These are phyloP conservation scores for Leucoma salicis DNA, from an alignment of 2,888 invertebrate species.

Conservation along the genomic window DNA sequence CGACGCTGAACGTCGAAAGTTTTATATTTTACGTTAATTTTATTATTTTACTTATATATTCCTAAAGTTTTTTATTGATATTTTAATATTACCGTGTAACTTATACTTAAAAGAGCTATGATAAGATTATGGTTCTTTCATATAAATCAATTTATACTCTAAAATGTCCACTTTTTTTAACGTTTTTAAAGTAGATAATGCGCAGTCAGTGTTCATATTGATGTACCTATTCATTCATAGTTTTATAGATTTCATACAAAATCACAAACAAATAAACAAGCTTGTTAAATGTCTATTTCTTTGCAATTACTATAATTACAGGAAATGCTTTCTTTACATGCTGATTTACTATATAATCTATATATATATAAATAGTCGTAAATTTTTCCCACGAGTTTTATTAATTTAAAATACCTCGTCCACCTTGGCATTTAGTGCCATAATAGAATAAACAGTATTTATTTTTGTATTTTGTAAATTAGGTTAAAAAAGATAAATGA, in stretches of 20 bases:
- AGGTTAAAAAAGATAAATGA: no score
- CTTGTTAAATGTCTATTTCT: neutral
- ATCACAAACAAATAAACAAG: neutral
- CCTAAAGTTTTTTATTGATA: neutral
- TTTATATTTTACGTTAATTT: constrained; percentile 14
- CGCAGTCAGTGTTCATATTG: constrained; percentile 7
- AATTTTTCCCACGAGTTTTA: constrained; percentile 2
- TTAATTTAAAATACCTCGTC: constrained; percentile 30
- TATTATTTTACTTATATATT: neutral
- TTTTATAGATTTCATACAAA: neutral
- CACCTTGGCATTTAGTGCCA: constrained; percentile 33
- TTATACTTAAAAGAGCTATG: constrained; percentile 23
- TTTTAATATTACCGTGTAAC: neutral
- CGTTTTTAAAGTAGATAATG: constrained; percentile 9
- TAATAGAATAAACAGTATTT: constrained; percentile 27
- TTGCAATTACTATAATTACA: neutral
- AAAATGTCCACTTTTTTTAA: no score
- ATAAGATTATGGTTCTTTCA: constrained; percentile 40
- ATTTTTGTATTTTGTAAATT: constrained; percentile 22
- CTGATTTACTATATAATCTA: neutral
- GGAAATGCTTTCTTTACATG: neutral
- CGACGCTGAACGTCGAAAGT: constrained; percentile 23
- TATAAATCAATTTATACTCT: constrained; percentile 4
- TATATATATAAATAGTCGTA: neutral
- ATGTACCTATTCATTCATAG: neutral